Evolutionary conservation across 2,113 vertebrate species (phyloP).

Genomic region (Myotis brandtii): DNA sequence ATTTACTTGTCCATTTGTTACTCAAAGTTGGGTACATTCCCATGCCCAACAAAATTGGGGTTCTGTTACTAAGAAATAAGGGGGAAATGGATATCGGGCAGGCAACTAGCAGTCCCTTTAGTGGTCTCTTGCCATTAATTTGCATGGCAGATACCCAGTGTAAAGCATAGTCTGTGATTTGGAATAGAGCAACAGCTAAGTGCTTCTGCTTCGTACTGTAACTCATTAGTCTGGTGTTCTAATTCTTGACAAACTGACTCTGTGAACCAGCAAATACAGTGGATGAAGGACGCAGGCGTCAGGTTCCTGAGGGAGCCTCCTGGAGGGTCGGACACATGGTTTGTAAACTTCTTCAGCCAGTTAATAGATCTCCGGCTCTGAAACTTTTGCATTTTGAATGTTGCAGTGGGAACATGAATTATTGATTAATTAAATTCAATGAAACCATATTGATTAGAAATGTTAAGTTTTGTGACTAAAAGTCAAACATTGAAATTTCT

Average conservation of each 20-base stretch:
- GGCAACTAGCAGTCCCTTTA: not conserved
- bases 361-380: not conserved
- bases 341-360: not conserved
- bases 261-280: conserved; percentile 8
- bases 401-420: not conserved
- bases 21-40: not conserved
- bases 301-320: not conserved
- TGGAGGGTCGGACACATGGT: not conserved
- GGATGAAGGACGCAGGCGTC: conserved; percentile 5
- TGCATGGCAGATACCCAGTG: not conserved
- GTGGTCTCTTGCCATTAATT: not conserved
- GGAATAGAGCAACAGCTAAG: not conserved
- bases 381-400: conserved; percentile 49
- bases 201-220: not conserved
- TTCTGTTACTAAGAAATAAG: conserved; percentile 31
- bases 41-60: not conserved
- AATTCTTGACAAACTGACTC: conserved; percentile 1
- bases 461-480: conserved; percentile 34
- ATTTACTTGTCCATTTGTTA: not conserved
- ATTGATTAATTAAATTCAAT: conserved; percentile 18
- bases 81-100: not conserved
- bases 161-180: not conserved
- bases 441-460: conserved; percentile 40
- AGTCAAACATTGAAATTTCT: not conserved
- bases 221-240: not conserved